Evolutionary conservation across 2,797 vertebrate genomes (phyloP).

Genomic region (Steatocranus sp.): DNA sequence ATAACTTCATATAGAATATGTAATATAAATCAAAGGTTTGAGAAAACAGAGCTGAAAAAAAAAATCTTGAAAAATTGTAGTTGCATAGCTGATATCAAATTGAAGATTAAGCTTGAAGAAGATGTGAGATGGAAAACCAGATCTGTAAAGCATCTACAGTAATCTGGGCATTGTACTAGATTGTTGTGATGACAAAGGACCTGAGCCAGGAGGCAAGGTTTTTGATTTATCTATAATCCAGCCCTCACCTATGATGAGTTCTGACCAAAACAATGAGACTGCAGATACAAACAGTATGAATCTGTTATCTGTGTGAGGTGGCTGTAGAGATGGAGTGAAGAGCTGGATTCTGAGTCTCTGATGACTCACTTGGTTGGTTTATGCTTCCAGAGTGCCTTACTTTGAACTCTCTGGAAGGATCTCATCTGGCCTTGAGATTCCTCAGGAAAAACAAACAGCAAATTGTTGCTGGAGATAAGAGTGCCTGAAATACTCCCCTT

Average conservation of each 20-base stretch:
- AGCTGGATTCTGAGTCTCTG: no score
- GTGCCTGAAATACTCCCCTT: background rate
- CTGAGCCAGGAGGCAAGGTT: background rate
- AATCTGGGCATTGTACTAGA: background rate
- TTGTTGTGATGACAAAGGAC: background rate
- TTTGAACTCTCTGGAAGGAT: background rate
- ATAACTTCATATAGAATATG: background rate
- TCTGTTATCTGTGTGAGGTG: background rate
- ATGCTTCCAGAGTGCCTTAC: background rate
- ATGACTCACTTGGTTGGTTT: background rate
- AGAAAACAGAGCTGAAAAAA: background rate
- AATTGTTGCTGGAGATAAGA: background rate
- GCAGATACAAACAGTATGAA: background rate
- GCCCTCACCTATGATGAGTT: background rate
- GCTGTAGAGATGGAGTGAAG: background rate
- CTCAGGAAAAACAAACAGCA: background rate
- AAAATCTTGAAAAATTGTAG: background rate
- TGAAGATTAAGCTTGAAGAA: background rate
- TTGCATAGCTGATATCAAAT: background rate
- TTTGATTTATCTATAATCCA: background rate
- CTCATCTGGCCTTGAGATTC: background rate
- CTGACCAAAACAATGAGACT: background rate
- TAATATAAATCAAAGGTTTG: background rate
- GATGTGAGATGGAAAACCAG: background rate
- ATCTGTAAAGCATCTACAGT: background rate